These are phyloP conservation scores for Tanytarsus gracilentus DNA, from an alignment of 2,888 invertebrate genomes.

Conservation along the genomic window DNA sequence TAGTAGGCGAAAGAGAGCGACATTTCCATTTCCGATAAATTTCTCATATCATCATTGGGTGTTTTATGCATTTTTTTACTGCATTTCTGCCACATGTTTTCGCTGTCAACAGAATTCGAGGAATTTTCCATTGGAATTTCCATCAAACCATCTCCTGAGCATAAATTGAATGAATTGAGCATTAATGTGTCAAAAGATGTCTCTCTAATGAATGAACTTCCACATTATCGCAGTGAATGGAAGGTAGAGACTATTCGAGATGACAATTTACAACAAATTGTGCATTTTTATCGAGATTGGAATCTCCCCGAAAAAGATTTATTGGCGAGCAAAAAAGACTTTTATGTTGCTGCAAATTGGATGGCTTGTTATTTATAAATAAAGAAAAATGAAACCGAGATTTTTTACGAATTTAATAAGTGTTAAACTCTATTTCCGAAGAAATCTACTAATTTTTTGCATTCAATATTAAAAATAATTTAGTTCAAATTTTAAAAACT, in stretches of 20 bases:
- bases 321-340: too few relatives aligned
- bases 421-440: too few relatives aligned
- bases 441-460: too few relatives aligned
- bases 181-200: conserved; percentile 18
- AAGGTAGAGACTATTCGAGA: not conserved
- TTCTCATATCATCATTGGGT: not conserved
- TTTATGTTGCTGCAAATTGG: too few relatives aligned
- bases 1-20: too few relatives aligned
- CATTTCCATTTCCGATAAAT: conserved; percentile 3
- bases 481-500: too few relatives aligned
- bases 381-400: too few relatives aligned
- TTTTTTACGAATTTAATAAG: too few relatives aligned
- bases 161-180: not conserved
- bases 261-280: conserved; percentile 28
- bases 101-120: not conserved
- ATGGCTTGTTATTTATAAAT: too few relatives aligned
- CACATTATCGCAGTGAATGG: not conserved
- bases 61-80: not conserved
- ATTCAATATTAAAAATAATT: too few relatives aligned
- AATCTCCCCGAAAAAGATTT: not conserved
- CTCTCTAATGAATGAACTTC: conserved; percentile 20
- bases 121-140: not conserved
- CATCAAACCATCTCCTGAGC: not conserved
- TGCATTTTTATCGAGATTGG: too few relatives aligned
- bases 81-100: not conserved